Conservation (phyloP, 2,797 vertebrate species). For the Onychomys torridus region DNA sequence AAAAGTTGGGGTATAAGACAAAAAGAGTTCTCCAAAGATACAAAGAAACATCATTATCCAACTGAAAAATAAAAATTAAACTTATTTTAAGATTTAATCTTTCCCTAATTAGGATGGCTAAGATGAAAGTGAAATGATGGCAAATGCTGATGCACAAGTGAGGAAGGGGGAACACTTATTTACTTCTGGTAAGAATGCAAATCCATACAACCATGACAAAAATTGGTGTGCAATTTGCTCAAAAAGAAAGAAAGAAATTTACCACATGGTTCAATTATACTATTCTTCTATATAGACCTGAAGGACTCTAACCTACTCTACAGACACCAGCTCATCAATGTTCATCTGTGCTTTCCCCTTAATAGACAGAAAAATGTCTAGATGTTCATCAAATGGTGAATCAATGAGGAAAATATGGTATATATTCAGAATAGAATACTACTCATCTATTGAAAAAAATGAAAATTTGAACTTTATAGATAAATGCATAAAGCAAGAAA, state of each 20-base stretch:
- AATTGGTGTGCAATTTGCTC: background rate
- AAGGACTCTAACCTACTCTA: background rate
- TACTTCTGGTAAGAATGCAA: background rate
- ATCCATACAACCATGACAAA: rapidly evolving
- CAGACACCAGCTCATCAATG: background rate
- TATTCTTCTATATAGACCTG: no score
- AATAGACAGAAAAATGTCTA: background rate
- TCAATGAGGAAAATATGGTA: background rate
- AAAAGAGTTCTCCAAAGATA: background rate
- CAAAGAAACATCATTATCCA: background rate
- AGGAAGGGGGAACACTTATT: background rate
- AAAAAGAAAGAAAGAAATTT: background rate
- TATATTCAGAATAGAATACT: background rate
- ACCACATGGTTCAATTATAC: background rate
- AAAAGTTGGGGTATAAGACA: background rate
- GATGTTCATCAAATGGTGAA: background rate
- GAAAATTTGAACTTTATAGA: background rate
- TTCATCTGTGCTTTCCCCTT: background rate
- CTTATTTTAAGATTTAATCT: background rate
- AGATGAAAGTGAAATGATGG: background rate
- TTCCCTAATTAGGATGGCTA: background rate
- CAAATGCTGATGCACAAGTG: background rate
- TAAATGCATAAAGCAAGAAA: background rate
- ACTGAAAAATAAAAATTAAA: background rate
- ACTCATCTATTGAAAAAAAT: background rate